A percentile compares a stretch with the other conserved stretches of the same genome.
Conservation (phyloP, 2,113 vertebrate genomes). For the Haemorhous mexicanus region DNA sequence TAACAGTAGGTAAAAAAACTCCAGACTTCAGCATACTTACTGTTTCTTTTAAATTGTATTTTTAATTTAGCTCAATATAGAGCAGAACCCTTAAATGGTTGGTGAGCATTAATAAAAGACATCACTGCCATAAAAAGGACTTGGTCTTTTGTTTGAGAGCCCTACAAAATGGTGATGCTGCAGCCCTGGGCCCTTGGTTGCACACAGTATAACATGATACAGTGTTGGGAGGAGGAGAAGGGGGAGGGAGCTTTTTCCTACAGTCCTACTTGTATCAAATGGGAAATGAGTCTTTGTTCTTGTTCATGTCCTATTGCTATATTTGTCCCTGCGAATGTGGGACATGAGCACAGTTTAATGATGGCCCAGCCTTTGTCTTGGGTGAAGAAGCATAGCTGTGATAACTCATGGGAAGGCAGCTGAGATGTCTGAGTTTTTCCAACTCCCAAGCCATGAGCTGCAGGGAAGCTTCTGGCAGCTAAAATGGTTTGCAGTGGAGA, state of each 20-base stretch:
- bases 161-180: background rate
- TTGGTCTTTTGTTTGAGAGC: background rate
- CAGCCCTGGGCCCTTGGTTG: background rate
- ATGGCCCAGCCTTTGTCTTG: background rate
- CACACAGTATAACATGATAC: background rate
- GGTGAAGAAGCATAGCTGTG: background rate
- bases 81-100: background rate
- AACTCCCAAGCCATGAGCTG: background rate
- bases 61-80: background rate
- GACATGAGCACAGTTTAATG: background rate
- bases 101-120: background rate
- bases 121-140: background rate
- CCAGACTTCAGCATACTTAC: background rate
- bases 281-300: constrained; percentile 45
- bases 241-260: background rate
- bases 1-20: background rate
- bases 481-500: background rate
- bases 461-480: background rate
- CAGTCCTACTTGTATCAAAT: constrained; percentile 29
- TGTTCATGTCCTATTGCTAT: background rate
- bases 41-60: background rate
- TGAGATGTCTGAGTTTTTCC: background rate
- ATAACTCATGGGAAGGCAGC: background rate
- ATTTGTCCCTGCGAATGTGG: constrained; percentile 13
- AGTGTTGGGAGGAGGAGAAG: background rate